Evolutionary conservation across 2,888 invertebrate genomes (phyloP).

Genomic region (Eupelmus urozonus): DNA sequence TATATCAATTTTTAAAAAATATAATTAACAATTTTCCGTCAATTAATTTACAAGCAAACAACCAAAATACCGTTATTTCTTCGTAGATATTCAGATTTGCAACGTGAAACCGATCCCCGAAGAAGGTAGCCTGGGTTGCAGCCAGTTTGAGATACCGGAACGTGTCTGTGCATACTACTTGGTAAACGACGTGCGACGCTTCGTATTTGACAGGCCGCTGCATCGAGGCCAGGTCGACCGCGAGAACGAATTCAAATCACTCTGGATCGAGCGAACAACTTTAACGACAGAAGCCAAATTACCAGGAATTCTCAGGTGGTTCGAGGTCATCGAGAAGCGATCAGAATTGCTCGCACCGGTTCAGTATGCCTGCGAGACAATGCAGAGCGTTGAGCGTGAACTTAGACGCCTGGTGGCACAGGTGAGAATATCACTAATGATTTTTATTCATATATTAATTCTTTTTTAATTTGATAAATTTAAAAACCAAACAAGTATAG

Average conservation of each 20-base stretch:
- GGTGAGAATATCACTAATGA: slow-evolving; percentile 47
- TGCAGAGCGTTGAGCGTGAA: slow-evolving; percentile 93
- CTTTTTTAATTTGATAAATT: neutral
- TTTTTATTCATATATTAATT: neutral
- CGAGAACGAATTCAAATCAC: slow-evolving; percentile 96
- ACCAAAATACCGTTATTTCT: no score
- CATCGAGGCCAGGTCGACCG: slow-evolving; percentile 94
- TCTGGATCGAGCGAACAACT: slow-evolving; percentile 96
- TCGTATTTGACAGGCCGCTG: slow-evolving; percentile 93
- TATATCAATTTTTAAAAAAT: no score
- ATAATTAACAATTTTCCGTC: no score
- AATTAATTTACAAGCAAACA: no score
- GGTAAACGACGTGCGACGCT: slow-evolving; percentile 93
- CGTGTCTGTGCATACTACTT: slow-evolving; percentile 93
- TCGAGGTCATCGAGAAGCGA: slow-evolving; percentile 88
- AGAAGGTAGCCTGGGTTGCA: slow-evolving; percentile 79
- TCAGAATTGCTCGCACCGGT: slow-evolving; percentile 90
- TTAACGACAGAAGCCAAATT: slow-evolving; percentile 89
- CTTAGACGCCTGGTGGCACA: slow-evolving; percentile 86
- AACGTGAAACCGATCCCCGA: slow-evolving; percentile 94
- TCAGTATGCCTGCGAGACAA: slow-evolving; percentile 94
- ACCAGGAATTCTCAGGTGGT: slow-evolving; percentile 96
- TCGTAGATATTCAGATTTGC: slow-evolving; percentile 92
- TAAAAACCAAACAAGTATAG: no score
- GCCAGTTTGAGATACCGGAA: slow-evolving; percentile 86